Evolutionary conservation across 37 sponge, comb jelly and placozoan genomes (phyloP), one percentile per base, ranked within the genome.

Genomic region (Ianthella basta): DNA sequence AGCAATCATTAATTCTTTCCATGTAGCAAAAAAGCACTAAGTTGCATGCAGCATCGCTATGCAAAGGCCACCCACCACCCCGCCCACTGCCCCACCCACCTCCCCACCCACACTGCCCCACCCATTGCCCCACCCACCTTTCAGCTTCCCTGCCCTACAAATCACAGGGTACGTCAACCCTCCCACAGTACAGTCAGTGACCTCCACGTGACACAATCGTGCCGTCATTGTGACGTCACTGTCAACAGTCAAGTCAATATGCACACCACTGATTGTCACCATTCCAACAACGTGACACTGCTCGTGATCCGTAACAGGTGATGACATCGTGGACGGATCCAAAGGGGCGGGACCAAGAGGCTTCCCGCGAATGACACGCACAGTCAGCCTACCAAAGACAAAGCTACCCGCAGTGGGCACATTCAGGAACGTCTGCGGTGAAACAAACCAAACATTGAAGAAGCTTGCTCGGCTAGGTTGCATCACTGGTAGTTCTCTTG

Each of bases 131-230:
- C 50, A 44, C 50, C 50, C 8, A 44, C 18, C 24, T 65, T 27
- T 5, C 60, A 60, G 35, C 36, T 68, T 27, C 19, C 94, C 94
- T 66, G 87, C 72, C 12, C 55, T 50, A 41, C 87, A 36, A 75
- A 93, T 90, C 37, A 85, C 56, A 13, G 88, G 61, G 56, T 93
- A 87, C 10, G 75, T 87, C 56, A 56, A 81, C 1, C 94, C 86
- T 13, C 18, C 30, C 0, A 81, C 64, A 0, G 88, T 90, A 32
- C 84, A 72, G 78, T 93, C 94, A 19, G 56, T 77, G 25, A 93
- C 86, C n/a, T 79, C 64, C 0, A 90, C 73, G 18, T 86, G 88
- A 24, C 81, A 66, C 56, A 93, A 83, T 25, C 41, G 60, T 37
- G 91, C 94, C 25, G 81, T 29, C 53, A 93, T 81, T 32, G 44